Conservation (phyloP, 1,140 invertebrate genomes). For the Trichoplusia ni region DNA sequence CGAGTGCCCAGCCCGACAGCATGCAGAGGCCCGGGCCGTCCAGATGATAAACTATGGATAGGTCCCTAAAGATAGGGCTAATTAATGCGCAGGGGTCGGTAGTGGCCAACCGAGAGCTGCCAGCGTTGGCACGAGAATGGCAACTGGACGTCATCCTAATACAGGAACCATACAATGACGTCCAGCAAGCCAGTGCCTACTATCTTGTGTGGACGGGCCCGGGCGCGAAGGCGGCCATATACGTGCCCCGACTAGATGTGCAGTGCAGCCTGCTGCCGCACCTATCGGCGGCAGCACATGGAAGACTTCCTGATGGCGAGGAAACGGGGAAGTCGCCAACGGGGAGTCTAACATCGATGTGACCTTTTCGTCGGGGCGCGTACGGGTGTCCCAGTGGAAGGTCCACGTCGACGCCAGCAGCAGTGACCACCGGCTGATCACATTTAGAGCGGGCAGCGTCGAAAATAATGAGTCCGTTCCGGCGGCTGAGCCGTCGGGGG, state of each 20-base stretch:
- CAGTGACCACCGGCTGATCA: conserved; percentile 47
- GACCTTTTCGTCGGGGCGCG: conserved; percentile 28
- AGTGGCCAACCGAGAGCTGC: no score
- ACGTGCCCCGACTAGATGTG: no score
- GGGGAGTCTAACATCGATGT: conserved; percentile 44
- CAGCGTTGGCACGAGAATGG: no score
- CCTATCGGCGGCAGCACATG: background rate
- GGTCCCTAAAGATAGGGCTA: no score
- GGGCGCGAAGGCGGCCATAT: no score
- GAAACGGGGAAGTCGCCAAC: conserved; percentile 29
- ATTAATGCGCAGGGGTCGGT: no score
- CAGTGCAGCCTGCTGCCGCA: background rate
- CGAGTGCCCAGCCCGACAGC: conserved; percentile 14
- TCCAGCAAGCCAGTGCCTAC: no score
- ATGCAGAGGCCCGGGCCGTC: conserved; percentile 5
- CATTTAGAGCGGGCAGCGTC: background rate
- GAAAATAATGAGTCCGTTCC: background rate
- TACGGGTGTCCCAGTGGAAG: conserved; percentile 20
- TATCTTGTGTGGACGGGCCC: no score
- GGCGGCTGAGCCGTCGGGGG: no score
- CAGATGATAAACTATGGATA: no score
- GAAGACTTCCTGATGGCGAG: conserved; percentile 33
- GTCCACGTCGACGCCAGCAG: conserved; percentile 30
- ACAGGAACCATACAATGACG: no score
- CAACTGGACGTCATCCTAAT: no score